These are phyloP conservation scores for Pygoscelis antarcticus DNA, from an alignment of 2,113 vertebrate species.

Conservation along the genomic window DNA sequence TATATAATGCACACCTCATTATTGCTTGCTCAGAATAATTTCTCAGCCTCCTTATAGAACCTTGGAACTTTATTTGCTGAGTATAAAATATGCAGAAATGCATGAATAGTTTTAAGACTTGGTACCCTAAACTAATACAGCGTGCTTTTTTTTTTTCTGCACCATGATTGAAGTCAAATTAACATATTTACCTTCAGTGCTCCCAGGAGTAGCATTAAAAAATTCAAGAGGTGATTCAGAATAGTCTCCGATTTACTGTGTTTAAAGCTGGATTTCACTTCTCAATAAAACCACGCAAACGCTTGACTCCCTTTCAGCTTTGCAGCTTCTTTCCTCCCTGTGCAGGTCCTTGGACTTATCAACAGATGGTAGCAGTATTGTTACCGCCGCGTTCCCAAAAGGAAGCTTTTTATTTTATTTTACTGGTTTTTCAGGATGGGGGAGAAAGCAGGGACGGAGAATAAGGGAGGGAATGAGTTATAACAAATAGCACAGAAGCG, in stretches of 20 bases:
- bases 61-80: conserved; percentile 20
- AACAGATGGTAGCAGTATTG: conserved; percentile 18
- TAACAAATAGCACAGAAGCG: not conserved
- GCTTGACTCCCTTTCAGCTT: not conserved
- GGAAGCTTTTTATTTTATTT: conserved; percentile 40
- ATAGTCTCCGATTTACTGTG: conserved; percentile 42
- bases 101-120: conserved; percentile 48
- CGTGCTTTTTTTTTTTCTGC: not conserved
- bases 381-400: not conserved
- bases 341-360: not conserved
- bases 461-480: not conserved
- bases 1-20: conserved; percentile 66
- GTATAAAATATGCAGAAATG: conserved; percentile 29
- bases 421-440: not conserved
- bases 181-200: conserved; percentile 73
- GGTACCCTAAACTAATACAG: conserved; percentile 39
- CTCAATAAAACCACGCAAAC: conserved; percentile 25
- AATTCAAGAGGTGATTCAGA: conserved; percentile 62
- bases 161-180: conserved; percentile 74
- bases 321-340: not conserved
- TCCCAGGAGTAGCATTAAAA: conserved; percentile 66
- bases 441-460: not conserved
- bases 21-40: conserved; percentile 69
- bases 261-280: conserved; percentile 52
- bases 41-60: conserved; percentile 26